Evolutionary conservation across 2,797 vertebrate genomes (phyloP).

Genomic region (Synaphobranchus kaupii): DNA sequence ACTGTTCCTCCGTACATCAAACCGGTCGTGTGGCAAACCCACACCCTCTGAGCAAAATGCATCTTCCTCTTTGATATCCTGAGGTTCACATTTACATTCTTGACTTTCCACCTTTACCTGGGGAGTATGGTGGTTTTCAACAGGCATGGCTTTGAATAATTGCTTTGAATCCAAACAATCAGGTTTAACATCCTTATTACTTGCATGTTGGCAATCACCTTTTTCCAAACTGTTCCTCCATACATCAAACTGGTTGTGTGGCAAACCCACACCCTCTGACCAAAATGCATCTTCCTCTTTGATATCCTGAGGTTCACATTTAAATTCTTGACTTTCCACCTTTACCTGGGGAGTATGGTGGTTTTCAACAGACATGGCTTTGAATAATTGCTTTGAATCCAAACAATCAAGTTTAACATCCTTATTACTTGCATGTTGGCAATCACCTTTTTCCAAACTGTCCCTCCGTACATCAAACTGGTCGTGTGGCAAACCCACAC

Average conservation of each 20-base stretch:
- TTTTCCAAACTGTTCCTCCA: neutral
- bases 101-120: neutral
- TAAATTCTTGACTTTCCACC: neutral
- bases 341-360: neutral
- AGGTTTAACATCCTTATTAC: neutral
- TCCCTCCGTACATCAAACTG: neutral
- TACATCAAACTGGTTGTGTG: neutral
- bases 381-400: neutral
- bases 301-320: neutral
- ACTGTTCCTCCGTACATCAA: neutral
- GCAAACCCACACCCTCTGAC: neutral
- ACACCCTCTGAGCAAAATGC: neutral
- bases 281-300: neutral
- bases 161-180: neutral
- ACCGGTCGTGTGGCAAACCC: neutral
- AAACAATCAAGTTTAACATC: neutral
- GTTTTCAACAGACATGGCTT: neutral
- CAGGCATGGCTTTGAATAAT: neutral
- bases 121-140: neutral
- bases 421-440: neutral
- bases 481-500: neutral
- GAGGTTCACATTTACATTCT: neutral
- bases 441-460: neutral
- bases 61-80: neutral
- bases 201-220: neutral